Evolutionary conservation across 2,888 invertebrate species (phyloP).

Genomic region (Trypoxylon attenuatum): DNA sequence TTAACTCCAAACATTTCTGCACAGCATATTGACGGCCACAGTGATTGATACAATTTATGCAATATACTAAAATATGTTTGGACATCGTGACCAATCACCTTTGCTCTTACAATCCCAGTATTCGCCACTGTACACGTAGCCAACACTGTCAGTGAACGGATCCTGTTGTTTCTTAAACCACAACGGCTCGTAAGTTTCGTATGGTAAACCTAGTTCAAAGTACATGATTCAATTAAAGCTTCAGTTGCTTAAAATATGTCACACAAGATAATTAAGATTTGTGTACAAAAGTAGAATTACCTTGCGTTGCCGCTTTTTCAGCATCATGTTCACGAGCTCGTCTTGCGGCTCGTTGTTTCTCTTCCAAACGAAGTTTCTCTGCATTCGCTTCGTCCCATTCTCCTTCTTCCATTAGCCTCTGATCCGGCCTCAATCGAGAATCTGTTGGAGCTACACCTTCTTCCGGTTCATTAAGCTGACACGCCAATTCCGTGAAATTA

Average conservation of each 20-base stretch:
- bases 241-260: not conserved
- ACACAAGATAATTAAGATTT: not conserved
- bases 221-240: not conserved
- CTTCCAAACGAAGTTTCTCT: constrained; percentile 91
- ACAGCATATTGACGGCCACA: constrained; percentile 48
- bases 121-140: constrained; percentile 89
- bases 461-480: constrained; percentile 97
- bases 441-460: constrained; percentile 96
- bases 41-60: constrained; percentile 48
- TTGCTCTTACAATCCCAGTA: constrained; percentile 96
- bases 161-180: constrained; percentile 95
- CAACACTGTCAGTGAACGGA: constrained; percentile 80
- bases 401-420: constrained; percentile 97
- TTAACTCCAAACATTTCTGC: constrained; percentile 45
- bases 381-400: constrained; percentile 93
- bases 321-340: constrained; percentile 87
- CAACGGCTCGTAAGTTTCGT: constrained; percentile 84
- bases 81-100: constrained; percentile 93
- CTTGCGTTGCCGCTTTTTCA: constrained; percentile 81
- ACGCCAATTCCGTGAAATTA: constrained; percentile 95
- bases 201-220: constrained; percentile 77
- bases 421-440: constrained; percentile 94
- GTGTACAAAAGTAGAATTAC: constrained; percentile 70
- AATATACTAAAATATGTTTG: constrained; percentile 86
- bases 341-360: constrained; percentile 92